Evolutionary conservation across 1,140 invertebrate genomes (phyloP), one percentile per base, ranked within the genome.

Genomic region (Nixonia krombeini): DNA sequence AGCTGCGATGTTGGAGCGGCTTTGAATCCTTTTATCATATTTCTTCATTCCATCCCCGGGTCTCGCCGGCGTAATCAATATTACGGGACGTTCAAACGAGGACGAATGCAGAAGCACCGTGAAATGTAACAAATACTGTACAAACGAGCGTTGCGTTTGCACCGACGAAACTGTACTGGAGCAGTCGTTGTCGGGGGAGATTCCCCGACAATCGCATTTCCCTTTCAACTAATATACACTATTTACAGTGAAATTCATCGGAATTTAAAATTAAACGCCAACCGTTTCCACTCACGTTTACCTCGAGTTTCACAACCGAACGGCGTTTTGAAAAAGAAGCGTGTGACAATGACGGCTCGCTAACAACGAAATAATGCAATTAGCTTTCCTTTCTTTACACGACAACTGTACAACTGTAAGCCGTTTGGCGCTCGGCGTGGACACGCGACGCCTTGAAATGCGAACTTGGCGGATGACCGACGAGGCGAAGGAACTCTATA

Each of bases 211-310:
- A 46, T 37, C 33, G 57, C 57, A 46, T 35, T 56, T 41, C 23
- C n/a, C 38, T 37, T 65, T 49, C 31, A 66, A 66, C 23, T 16
- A 66, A 66, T 66, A 44, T 59, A 66, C 63, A 59, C 45, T 66
- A 66, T 66, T 49, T 66, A 66, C 63, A 66, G 12, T 23, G 50
- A 58, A 55, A 28, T 41, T 49, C 13, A 23, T 21, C 29, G 26
- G 44, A 55, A 26, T 33, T 16, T 31, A 25, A 56, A 61, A 67
- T 61, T 67, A 66, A 66, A 66, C 59, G 59, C 17, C 41, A 49
- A 41, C n/a, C 1, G 12, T 44, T 53, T 10, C 29, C 28, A 28
- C 8, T 21, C 17, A n/a, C n/a, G n/a, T n/a, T n/a, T n/a, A n/a
- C n/a, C n/a, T n/a, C n/a, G n/a, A n/a, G n/a, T n/a, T n/a, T n/a